Percentiles rank a stretch among this genome's conserved stretches.
Conservation (phyloP, 2,888 invertebrate genomes). For the Drosophila subquinaria region DNA sequence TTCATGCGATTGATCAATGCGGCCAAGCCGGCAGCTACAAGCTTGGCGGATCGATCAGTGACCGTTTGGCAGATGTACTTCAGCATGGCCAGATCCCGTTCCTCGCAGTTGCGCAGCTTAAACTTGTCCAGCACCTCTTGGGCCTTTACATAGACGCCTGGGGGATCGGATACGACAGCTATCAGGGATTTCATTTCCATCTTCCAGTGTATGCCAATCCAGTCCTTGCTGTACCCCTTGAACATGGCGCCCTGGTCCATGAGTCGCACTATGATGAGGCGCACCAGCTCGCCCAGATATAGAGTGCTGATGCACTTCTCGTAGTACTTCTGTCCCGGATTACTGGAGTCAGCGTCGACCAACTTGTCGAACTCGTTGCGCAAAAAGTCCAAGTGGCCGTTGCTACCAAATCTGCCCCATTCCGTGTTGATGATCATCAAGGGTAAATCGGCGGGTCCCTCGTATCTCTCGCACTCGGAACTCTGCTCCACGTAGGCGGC, state of each 20-base stretch:
- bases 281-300: slow-evolving; percentile 97
- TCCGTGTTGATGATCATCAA: slow-evolving; percentile 95
- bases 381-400: slow-evolving; percentile 93
- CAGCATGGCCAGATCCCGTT: slow-evolving; percentile 95
- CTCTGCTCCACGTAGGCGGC: slow-evolving; percentile 94
- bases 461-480: slow-evolving; percentile 91
- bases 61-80: slow-evolving; percentile 95
- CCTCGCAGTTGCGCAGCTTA: slow-evolving; percentile 87
- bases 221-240: slow-evolving; percentile 38
- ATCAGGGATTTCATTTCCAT: slow-evolving; percentile 98
- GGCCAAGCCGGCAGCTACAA: slow-evolving; percentile 95
- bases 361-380: slow-evolving; percentile 92
- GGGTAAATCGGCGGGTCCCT: slow-evolving; percentile 85
- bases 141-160: slow-evolving; percentile 92
- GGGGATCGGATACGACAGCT: slow-evolving; percentile 95
- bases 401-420: slow-evolving; percentile 98
- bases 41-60: slow-evolving; percentile 94
- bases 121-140: slow-evolving; percentile 93
- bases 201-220: slow-evolving; percentile 82
- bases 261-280: slow-evolving; percentile 92
- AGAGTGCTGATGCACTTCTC: slow-evolving; percentile 95
- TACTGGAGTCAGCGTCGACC: slow-evolving; percentile 92
- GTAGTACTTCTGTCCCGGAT: slow-evolving; percentile 91
- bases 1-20: slow-evolving; percentile 61
- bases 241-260: slow-evolving; percentile 88